Evolutionary conservation across 2,797 vertebrate species (phyloP), one percentile per base, ranked within the genome.

Genomic region (Hypotaenidia okinawae): DNA sequence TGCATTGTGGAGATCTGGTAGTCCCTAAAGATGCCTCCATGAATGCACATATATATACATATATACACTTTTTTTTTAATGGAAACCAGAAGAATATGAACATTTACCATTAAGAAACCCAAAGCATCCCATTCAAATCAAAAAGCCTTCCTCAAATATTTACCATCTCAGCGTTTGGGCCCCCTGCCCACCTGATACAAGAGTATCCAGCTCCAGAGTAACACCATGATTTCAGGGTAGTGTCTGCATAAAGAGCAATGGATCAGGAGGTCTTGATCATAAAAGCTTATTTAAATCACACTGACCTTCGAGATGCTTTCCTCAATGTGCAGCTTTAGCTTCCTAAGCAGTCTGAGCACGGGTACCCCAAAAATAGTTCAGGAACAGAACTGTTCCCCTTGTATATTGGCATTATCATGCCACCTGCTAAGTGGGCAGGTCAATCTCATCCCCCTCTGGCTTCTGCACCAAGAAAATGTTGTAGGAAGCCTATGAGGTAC

Each of bases 191-290:
- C 33, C 21, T 19, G 12, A 55, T 47, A n/a, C 11, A 33, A 23
- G 13, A 55, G 11, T 23, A 8, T n/a, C 15, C 32, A 21, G 5
- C 19, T 12, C 47, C 68, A 28, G 11, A 2, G 14, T 7, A 25
- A 15, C 9, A 54, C 37, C 32, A 7, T 4, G 13, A 13, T 1
- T 15, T 5, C 45, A 32, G 4, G 2, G 32, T 13, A 35, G n/a
- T 54, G 27, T 49, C 47, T 33, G 58, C 61, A 16, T 5, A 4
- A 25, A 35, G 19, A 32, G 32, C 14, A 10, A 22, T 9, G 32
- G 43, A 15, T 17, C 23, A 6, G 55, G 21, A 45, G 19, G 43
- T 45, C 43, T 45, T 51, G 2, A 6, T 11, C 22, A 17, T 11
- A 68, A 91, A 80, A 39, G 3, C 10, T 28, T 17, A 19, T 7